Conservation (phyloP, 2,888 invertebrate species). For the Orthonevra nobilis region DNA sequence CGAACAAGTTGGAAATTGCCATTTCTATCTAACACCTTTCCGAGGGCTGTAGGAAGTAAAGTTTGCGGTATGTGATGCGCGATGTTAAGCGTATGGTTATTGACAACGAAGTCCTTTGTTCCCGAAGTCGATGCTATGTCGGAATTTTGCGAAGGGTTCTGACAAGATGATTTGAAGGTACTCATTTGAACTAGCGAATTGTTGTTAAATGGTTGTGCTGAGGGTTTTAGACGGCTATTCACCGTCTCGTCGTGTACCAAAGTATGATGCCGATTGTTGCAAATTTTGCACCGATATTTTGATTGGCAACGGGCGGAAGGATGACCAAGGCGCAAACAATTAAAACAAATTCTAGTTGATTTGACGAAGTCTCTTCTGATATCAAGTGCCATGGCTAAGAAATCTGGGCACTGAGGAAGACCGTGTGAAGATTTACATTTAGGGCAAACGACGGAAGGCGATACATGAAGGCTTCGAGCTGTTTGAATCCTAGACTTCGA, state of each 20-base stretch:
- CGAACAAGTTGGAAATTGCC: not conserved
- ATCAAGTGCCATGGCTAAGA: not conserved
- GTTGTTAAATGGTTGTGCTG: no score
- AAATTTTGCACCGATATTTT: no score
- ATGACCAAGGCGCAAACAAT: not conserved
- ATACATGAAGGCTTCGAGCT: not conserved
- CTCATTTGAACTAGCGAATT: no score
- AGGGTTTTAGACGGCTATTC: no score
- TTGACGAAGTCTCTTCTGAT: not conserved
- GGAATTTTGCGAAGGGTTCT: no score
- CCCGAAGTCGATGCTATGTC: no score
- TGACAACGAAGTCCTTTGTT: no score
- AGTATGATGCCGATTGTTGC: not conserved
- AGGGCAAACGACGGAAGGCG: not conserved
- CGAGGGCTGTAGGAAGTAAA: not conserved
- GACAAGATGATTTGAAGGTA: no score
- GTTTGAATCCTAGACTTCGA: not conserved
- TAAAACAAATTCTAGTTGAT: not conserved
- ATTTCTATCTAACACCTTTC: not conserved
- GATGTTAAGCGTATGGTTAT: no score
- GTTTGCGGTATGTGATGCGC: no score
- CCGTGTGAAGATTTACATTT: not conserved
- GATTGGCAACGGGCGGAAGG: not conserved
- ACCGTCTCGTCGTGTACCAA: not conserved
- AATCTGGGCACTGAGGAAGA: not conserved